Conservation (phyloP, 2,797 vertebrate species). For the Sciurus vulgaris region DNA sequence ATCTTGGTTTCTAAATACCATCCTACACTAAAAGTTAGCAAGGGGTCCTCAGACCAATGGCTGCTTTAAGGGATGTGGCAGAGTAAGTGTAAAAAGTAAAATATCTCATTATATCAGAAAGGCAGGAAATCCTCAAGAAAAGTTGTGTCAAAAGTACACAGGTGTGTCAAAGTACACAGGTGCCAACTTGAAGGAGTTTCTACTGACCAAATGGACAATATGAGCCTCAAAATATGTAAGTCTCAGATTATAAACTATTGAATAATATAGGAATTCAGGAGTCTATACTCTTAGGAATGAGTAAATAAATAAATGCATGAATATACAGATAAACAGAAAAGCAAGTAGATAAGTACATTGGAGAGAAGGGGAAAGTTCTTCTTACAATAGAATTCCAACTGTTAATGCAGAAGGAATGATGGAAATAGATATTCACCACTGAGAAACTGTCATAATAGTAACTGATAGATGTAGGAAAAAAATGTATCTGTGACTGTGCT, state of each 20-base stretch:
- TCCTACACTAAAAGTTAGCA: neutral
- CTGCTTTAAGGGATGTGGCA: neutral
- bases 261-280: neutral
- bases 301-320: neutral
- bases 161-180: conserved; percentile 2
- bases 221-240: neutral
- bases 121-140: conserved; percentile 21
- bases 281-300: neutral
- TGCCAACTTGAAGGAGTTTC: neutral
- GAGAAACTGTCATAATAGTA: neutral
- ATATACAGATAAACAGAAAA: neutral
- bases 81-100: conserved; percentile 1
- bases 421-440: neutral
- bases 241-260: neutral
- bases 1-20: neutral
- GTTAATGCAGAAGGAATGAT: neutral
- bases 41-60: neutral
- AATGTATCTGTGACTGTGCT: neutral
- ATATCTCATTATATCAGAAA: neutral
- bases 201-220: neutral
- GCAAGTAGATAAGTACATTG: neutral
- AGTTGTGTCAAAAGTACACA: conserved; percentile 6
- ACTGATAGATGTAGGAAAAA: neutral
- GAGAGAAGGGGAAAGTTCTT: neutral
- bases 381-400: neutral